Conservation (phyloP, 1,140 invertebrate species). For the Hyles euphorbiae region DNA sequence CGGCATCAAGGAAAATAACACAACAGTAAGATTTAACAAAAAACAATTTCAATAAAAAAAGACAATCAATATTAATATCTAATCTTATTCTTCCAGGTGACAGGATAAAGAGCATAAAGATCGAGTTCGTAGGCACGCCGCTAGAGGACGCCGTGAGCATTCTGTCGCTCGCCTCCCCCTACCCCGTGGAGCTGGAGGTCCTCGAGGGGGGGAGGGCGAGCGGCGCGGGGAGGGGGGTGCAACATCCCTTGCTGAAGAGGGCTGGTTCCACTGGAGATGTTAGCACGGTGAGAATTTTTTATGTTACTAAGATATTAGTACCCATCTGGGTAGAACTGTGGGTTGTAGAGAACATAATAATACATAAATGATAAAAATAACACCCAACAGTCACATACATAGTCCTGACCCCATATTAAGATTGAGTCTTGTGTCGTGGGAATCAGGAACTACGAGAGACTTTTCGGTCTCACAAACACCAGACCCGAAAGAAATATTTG, state of each 20-base stretch:
- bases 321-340: background rate
- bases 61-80: too few species aligned
- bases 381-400: too few species aligned
- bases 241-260: conserved; percentile 54
- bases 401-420: too few species aligned
- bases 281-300: conserved; percentile 53
- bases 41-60: too few species aligned
- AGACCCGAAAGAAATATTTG: too few species aligned
- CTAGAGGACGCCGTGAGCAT: conserved; percentile 93
- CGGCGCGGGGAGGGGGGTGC: conserved; percentile 43
- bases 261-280: conserved; percentile 73
- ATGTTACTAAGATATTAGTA: background rate
- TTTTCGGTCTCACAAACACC: too few species aligned
- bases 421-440: too few species aligned
- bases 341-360: too few species aligned
- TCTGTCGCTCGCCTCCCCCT: conserved; percentile 93
- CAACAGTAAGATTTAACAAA: too few species aligned
- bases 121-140: conserved; percentile 91
- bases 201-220: conserved; percentile 47
- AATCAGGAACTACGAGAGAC: too few species aligned
- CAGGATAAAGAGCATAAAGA: conserved; percentile 88
- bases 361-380: too few species aligned
- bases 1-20: too few species aligned
- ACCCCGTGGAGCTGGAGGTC: conserved; percentile 76
- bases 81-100: conserved; percentile 80